Base-by-base conservation (phyloP, 2,113 vertebrate genomes). In the Felis chaus region DNA sequence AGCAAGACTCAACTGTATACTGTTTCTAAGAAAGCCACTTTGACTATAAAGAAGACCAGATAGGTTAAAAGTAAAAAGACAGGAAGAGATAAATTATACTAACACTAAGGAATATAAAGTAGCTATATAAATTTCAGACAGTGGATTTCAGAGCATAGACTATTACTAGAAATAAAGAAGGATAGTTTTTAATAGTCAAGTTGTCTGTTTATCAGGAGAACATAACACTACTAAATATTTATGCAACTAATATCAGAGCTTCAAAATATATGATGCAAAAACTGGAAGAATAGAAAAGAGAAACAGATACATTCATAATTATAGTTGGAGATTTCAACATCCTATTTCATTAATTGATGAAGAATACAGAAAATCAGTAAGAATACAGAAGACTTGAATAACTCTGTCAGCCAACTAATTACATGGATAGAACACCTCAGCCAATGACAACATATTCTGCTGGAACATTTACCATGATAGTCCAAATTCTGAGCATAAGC, bases 171-270 rank as follows among this genome's bases (percentile, higher is more conserved):
- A 14, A 48, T 65, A 82, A 87, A 85, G 23, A 91, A 48, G n/a
- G 57, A 63, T 81, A 86, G 74, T 92, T 95, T 27, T 39, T 83
- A 91, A 79, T 50, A 45, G n/a, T 92, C 71, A 92, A 66, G 29
- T 13, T 88, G 16, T 83, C 6, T 83, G 27, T 94, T 88, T 16
- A 88, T 68, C n/a, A 36, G 50, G 23, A 91, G 81, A 11, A 63
- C 33, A 33, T 73, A 87, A 39, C 21, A 68, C 15, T 66, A 48
- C 23, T 85, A 61, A 69, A 45, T 88, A 85, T 57, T 89, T 65
- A 79, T 66, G 13, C 14, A 45, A 7, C 48, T 85, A 89, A 79
- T 71, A 66, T 33, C 7, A 92, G 21, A 90, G 71, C 48, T 63
- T 85, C 21, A 39, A 73, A 65, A 53, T 65, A 65, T 4, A 15